Percentiles rank a stretch among this genome's conserved stretches.
Evolutionary conservation across 2,888 invertebrate genomes (phyloP).

Genomic region (Netelia virgata): DNA sequence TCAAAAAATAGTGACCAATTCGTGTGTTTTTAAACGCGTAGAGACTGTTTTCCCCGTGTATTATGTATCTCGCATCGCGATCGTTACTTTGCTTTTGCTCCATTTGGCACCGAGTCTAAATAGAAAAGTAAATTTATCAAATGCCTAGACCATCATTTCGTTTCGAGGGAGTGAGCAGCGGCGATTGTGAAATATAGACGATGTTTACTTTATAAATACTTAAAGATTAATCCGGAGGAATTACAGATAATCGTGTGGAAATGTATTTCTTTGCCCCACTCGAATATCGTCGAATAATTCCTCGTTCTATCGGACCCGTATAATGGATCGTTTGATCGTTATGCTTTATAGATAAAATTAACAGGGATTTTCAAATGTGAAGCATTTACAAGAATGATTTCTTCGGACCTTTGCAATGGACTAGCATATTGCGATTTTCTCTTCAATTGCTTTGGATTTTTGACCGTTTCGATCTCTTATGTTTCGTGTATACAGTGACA

Average conservation of each 20-base stretch:
- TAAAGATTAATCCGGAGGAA: constrained; percentile 28
- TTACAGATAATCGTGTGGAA: constrained; percentile 31
- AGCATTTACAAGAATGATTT: constrained; percentile 1
- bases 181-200: constrained; percentile 12
- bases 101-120: constrained; percentile 46
- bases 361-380: background rate
- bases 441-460: background rate
- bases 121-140: constrained; percentile 41
- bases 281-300: background rate
- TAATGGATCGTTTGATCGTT: background rate
- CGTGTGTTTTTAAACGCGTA: background rate
- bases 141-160: constrained; percentile 17
- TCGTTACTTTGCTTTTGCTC: background rate
- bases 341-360: background rate
- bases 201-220: constrained; percentile 58
- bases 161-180: constrained; percentile 13
- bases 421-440: constrained; percentile 23
- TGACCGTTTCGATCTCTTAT: background rate
- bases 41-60: background rate
- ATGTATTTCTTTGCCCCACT: constrained; percentile 6
- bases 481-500: too few relatives aligned
- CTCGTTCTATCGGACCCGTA: background rate
- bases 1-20: constrained; percentile 27
- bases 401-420: constrained; percentile 24
- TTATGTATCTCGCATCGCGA: background rate